Evolutionary conservation across 2,888 invertebrate species (phyloP).

Genomic region (Callimorpha dominula): DNA sequence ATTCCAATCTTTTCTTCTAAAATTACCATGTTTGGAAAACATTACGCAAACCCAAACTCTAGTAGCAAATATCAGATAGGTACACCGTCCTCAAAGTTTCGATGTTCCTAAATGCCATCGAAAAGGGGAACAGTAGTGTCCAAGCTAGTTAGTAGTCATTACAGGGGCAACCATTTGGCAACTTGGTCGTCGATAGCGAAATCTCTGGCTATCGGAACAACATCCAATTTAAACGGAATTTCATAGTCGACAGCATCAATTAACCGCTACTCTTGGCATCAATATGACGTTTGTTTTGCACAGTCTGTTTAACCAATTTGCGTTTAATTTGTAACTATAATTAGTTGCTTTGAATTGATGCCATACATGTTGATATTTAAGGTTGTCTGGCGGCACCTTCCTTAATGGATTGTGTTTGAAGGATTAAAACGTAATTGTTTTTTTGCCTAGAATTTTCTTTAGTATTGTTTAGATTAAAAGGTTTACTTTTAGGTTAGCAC

Average conservation of each 20-base stretch:
- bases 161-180: conserved; percentile 66
- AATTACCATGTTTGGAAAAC: not conserved
- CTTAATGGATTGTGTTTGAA: not conserved
- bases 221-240: conserved; percentile 73
- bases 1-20: not conserved
- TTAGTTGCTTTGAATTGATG: conserved; percentile 39
- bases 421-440: not conserved
- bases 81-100: not conserved
- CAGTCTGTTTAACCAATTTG: conserved; percentile 57
- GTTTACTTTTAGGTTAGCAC: not conserved
- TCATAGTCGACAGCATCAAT: conserved; percentile 69
- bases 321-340: conserved; percentile 52
- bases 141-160: conserved; percentile 77
- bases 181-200: conserved; percentile 63
- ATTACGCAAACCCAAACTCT: not conserved
- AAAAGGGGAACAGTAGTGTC: conserved; percentile 38
- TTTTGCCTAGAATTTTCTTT: not conserved
- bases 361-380: not conserved
- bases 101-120: conserved; percentile 14
- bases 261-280: conserved; percentile 57
- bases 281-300: conserved; percentile 61
- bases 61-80: not conserved
- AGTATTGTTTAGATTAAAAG: not conserved
- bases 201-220: conserved; percentile 62
- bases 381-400: not conserved